Conservation (phyloP, 2,113 vertebrate genomes). For the Telmatochromis bifrenatus region DNA sequence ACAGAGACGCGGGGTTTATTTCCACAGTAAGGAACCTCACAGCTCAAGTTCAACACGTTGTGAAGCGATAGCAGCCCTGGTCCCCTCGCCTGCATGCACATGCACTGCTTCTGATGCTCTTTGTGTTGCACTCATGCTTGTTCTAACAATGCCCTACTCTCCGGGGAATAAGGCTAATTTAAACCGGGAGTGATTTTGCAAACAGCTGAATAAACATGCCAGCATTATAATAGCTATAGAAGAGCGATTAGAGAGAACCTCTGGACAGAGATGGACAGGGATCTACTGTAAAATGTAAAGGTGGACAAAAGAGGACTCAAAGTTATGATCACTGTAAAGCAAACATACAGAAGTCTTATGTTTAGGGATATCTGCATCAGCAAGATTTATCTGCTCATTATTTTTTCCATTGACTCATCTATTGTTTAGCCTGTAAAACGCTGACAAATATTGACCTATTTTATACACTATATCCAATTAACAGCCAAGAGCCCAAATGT, state of each 20-base stretch:
- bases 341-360: background rate
- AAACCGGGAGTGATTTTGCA: constrained; percentile 4
- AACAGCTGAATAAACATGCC: constrained; percentile 24
- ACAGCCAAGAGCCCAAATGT: background rate
- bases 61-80: background rate
- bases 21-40: background rate
- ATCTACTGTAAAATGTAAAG: background rate
- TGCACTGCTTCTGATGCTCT: background rate
- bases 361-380: background rate
- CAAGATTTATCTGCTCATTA: background rate
- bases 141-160: background rate
- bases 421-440: background rate
- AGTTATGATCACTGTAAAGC: background rate
- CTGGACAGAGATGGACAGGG: background rate
- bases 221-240: background rate
- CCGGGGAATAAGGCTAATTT: constrained; percentile 1
- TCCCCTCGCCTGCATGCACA: background rate
- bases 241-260: background rate
- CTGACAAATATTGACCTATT: background rate
- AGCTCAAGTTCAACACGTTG: background rate
- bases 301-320: background rate
- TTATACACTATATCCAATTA: background rate
- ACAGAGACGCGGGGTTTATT: background rate
- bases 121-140: constrained; percentile 18
- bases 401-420: background rate